phyloP scores from a whole-genome alignment of 2,888 invertebrate species.

The Eustalomyia histrio region DNA sequence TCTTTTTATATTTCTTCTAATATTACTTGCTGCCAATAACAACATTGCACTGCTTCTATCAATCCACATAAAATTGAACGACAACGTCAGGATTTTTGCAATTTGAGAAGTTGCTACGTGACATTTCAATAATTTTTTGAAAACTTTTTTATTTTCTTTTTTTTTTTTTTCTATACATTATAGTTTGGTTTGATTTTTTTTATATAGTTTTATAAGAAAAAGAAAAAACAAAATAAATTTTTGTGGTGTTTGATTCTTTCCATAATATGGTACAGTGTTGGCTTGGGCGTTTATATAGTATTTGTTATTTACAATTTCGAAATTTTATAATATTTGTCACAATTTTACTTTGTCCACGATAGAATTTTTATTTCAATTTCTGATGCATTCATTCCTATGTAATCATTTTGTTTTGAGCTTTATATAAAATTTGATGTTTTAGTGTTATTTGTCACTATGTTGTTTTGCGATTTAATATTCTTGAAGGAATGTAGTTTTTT shows the following conservation, averaged over 20 bases:
- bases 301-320: slow-evolving; percentile 72
- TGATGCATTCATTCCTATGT: slow-evolving; percentile 47
- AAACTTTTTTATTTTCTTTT: slow-evolving; percentile 73
- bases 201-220: slow-evolving; percentile 21
- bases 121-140: slow-evolving; percentile 79
- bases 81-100: slow-evolving; percentile 79
- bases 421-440: slow-evolving; percentile 41
- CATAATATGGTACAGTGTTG: slow-evolving; percentile 35
- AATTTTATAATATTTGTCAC: slow-evolving; percentile 77
- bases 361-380: slow-evolving; percentile 48
- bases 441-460: slow-evolving; percentile 56
- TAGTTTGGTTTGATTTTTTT: slow-evolving; percentile 43
- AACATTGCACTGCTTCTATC: slow-evolving; percentile 72
- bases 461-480: slow-evolving; percentile 47
- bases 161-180: slow-evolving; percentile 41
- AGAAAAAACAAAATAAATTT: slow-evolving; percentile 51
- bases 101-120: slow-evolving; percentile 79
- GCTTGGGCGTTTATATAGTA: neutral
- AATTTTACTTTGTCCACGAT: slow-evolving; percentile 77
- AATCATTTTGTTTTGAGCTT: slow-evolving; percentile 49
- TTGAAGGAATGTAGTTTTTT: slow-evolving; percentile 28
- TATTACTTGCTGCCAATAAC: slow-evolving; percentile 58
- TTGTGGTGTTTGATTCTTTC: slow-evolving; percentile 58
- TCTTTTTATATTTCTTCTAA: slow-evolving; percentile 37
- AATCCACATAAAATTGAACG: slow-evolving; percentile 78